Evolutionary conservation across 1,140 invertebrate genomes (phyloP), one percentile per base, ranked within the genome.

Genomic region (Arion vulgaris): DNA sequence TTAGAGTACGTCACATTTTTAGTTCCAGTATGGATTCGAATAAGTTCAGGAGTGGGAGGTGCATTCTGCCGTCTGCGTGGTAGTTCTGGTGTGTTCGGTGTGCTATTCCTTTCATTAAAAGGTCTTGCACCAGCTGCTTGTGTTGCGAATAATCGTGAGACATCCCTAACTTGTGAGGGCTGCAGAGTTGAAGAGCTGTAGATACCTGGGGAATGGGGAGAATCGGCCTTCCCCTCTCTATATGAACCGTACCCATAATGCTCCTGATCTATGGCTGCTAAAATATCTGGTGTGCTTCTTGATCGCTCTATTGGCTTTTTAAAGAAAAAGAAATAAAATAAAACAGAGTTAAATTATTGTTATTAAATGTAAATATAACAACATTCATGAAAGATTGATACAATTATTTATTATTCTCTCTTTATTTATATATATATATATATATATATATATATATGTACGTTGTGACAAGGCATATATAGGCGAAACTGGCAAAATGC

Each of bases 271-370:
- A 41, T 39, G 0, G 62, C 39, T 45, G 66, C 81, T 15, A 82
- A 74, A 53, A 91, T 80, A 84, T 90, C 87, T 0, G 90, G 89
- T 49, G 89, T 90, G 73, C 90, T 91, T 36, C 84, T 87, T n/a
- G 89, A 86, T 74, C 88, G 85, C 69, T 90, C 89, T 78, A 90
- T 86, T 51, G 62, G 77, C 78, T 80, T 32, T 2, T 5, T 1
- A 32, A 76, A 76, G 2, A 76, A 74, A 76, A 41, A 53, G 11
- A 4, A 49, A 38, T 75, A 45, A 36, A 23, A 73, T 11, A 38
- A 36, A 9, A 36, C 34, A 36, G 36, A 49, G n/a, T n/a, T n/a
- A n/a, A n/a, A n/a, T n/a, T n/a, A n/a, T n/a, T n/a, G n/a, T n/a
- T n/a, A n/a, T n/a, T n/a, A n/a, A n/a, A n/a, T n/a, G n/a, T 11